Conservation (phyloP, 2,797 vertebrate species). For the Lutjanus argentimaculatus region DNA sequence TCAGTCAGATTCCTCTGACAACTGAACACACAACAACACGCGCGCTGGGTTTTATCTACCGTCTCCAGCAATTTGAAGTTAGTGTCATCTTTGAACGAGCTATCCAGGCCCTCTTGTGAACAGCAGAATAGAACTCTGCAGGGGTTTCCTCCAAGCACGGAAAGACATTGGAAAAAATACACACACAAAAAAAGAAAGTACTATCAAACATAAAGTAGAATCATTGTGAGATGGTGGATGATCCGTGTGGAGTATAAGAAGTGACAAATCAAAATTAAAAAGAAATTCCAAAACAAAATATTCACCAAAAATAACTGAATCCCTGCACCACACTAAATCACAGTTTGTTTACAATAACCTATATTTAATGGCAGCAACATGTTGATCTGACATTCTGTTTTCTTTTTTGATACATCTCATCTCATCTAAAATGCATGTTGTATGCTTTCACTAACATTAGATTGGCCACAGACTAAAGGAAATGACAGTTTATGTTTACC, state of each 20-base stretch:
- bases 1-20: slow-evolving; percentile 22
- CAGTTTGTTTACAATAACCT: too few relatives aligned
- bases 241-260: background rate
- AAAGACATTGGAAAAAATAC: slow-evolving; percentile 17
- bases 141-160: slow-evolving; percentile 23
- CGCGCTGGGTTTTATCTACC: slow-evolving; percentile 26
- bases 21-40: slow-evolving; percentile 27
- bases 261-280: background rate
- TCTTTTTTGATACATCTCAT: too few relatives aligned
- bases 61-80: slow-evolving; percentile 29
- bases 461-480: too few relatives aligned
- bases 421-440: too few relatives aligned
- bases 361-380: too few relatives aligned
- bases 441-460: too few relatives aligned
- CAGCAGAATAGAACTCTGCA: slow-evolving; percentile 20
- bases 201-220: slow-evolving; percentile 22
- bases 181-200: background rate
- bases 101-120: slow-evolving; percentile 24
- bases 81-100: slow-evolving; percentile 32
- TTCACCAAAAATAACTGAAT: background rate
- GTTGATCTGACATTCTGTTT: too few relatives aligned
- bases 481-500: too few relatives aligned
- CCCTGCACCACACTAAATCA: background rate
- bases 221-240: background rate
- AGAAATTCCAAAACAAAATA: background rate